phyloP scores from a whole-genome alignment of 92 coral and sea anemone species.

The Palythoa heliodiscus region DNA sequence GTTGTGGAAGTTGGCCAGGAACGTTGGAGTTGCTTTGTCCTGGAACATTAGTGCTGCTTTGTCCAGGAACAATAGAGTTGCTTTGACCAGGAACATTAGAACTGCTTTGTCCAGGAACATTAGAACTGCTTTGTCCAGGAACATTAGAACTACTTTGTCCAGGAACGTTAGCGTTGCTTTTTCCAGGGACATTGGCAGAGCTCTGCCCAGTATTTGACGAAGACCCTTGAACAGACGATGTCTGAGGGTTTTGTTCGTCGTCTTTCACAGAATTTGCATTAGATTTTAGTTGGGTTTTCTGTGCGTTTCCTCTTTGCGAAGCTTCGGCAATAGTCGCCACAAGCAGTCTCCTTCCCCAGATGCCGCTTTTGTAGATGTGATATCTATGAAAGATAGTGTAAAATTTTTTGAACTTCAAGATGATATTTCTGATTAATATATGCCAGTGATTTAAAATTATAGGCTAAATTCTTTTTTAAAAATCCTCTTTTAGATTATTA shows the following conservation, averaged over 20 bases:
- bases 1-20: slow-evolving; percentile 9
- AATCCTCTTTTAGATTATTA: no score
- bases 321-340: slow-evolving; percentile 19
- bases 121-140: slow-evolving; percentile 10
- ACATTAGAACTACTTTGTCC: background rate
- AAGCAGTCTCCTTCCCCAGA: slow-evolving; percentile 35
- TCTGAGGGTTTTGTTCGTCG: background rate
- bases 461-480: no score
- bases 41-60: background rate
- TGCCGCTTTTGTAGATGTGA: slow-evolving; percentile 27
- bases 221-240: slow-evolving; percentile 12
- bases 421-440: background rate
- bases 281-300: background rate
- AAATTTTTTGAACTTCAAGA: background rate
- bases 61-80: background rate
- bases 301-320: background rate
- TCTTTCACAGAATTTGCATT: background rate
- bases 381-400: background rate
- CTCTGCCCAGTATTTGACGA: slow-evolving; percentile 12
- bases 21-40: background rate
- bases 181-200: background rate
- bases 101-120: background rate
- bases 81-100: slow-evolving; percentile 10
- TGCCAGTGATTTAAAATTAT: no score
- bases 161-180: background rate